These are phyloP conservation scores for Polyodon spathula DNA, from an alignment of 2,113 vertebrate species.

Conservation along the genomic window DNA sequence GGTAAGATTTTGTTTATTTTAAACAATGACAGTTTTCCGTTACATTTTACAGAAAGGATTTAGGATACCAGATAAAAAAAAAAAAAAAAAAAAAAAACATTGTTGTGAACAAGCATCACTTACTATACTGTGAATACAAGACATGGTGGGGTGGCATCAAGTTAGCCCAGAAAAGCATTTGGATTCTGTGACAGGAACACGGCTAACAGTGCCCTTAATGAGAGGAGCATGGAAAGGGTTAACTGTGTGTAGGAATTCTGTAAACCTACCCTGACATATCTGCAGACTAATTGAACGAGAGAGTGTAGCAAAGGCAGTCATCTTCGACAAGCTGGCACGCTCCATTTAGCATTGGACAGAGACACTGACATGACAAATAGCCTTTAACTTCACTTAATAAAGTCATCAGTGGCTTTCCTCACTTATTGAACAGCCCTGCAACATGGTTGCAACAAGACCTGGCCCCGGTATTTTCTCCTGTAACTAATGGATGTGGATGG, in stretches of 20 bases:
- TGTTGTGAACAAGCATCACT: no score
- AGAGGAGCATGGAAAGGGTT: not conserved
- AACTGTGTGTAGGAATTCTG: not conserved
- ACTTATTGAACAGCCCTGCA: not conserved
- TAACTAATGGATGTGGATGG: no score
- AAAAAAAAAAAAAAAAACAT: no score
- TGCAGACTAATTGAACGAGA: conserved; percentile 8
- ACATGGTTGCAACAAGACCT: not conserved
- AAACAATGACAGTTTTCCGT: no score
- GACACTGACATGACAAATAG: conserved; percentile 18
- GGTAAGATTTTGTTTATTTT: no score
- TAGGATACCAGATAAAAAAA: no score
- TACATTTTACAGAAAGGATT: no score
- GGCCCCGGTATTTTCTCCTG: not conserved
- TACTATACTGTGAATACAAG: no score
- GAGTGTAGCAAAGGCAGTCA: not conserved
- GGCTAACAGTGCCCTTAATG: not conserved
- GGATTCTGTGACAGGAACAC: not conserved
- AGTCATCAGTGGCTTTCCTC: conserved; percentile 14
- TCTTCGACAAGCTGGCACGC: conserved; percentile 8
- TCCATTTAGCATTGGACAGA: conserved; percentile 19
- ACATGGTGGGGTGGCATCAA: not conserved
- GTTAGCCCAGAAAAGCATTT: not conserved
- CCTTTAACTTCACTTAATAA: conserved; percentile 22
- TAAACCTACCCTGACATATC: conserved; percentile 4